A percentile compares a stretch with the other conserved stretches of the same genome.
phyloP scores from a whole-genome alignment of 2,888 invertebrate species.

The Mythimna ferrago region DNA sequence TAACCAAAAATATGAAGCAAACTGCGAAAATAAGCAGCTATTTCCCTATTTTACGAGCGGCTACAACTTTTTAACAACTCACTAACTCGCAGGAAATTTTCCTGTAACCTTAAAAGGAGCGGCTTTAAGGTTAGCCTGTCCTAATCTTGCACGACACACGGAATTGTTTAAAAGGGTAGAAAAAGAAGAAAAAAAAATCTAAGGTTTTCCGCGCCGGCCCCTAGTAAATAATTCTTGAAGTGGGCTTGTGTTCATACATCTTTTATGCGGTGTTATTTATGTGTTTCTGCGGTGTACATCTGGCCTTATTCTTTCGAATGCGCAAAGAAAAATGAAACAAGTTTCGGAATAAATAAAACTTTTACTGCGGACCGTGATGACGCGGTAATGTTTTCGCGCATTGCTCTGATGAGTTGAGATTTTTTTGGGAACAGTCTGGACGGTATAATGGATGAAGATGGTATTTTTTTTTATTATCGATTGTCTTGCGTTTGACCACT shows the following conservation, averaged over 20 bases:
- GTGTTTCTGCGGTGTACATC: conserved; percentile 69
- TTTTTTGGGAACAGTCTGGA: conserved; percentile 3
- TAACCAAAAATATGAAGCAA: conserved; percentile 47
- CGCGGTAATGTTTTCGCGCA: conserved; percentile 78
- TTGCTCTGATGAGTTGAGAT: conserved; percentile 67
- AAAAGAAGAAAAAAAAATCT: conserved; percentile 57
- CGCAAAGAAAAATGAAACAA: conserved; percentile 86
- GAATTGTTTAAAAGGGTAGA: conserved; percentile 62
- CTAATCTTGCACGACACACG: conserved; percentile 52
- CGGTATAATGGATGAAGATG: background rate
- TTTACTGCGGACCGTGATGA: conserved; percentile 79
- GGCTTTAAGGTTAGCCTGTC: conserved; percentile 42
- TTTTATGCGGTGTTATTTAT: conserved; percentile 82
- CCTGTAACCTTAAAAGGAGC: conserved; percentile 43
- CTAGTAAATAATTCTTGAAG: conserved; percentile 78
- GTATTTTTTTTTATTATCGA: background rate
- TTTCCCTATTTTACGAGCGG: conserved; percentile 43
- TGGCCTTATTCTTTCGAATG: conserved; percentile 74
- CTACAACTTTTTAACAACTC: conserved; percentile 54
- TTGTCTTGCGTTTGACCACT: too few species aligned
- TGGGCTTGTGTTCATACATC: conserved; percentile 78
- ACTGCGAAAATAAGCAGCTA: conserved; percentile 43
- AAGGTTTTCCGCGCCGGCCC: conserved; percentile 26
- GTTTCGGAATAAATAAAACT: conserved; percentile 88
- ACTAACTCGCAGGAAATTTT: conserved; percentile 37